Evolutionary conservation across 2,797 vertebrate genomes (phyloP).

Genomic region (Poecilia picta): DNA sequence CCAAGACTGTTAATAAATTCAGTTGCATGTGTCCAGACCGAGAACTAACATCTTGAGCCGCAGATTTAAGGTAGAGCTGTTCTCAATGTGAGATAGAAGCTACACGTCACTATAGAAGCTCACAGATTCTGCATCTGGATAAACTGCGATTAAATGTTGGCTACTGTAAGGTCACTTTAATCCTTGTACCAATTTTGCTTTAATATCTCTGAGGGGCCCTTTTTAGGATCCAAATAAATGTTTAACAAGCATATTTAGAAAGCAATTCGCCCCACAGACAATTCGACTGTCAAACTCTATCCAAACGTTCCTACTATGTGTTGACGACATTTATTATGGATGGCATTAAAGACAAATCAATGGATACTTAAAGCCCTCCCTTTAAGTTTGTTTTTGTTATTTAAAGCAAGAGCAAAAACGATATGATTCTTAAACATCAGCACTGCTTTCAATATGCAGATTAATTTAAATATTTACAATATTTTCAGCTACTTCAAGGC

Average conservation of each 20-base stretch:
- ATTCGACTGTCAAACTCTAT: background rate
- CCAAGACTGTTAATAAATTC: slow-evolving; percentile 24
- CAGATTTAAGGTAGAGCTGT: background rate
- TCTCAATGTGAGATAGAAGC: background rate
- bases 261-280: background rate
- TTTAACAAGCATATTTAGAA: background rate
- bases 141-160: background rate
- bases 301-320: background rate
- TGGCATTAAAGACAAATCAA: background rate
- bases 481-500: background rate
- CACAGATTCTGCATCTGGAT: background rate
- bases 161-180: background rate
- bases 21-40: slow-evolving; percentile 46
- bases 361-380: background rate
- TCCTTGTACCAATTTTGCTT: background rate
- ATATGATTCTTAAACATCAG: background rate
- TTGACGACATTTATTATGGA: background rate
- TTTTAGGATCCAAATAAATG: background rate
- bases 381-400: background rate
- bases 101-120: background rate
- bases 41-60: slow-evolving; percentile 29
- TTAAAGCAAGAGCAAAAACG: background rate
- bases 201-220: background rate
- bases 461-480: background rate
- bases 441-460: background rate